Evolutionary conservation across 2,888 invertebrate genomes (phyloP).

Genomic region (Malthinus flaveolus): DNA sequence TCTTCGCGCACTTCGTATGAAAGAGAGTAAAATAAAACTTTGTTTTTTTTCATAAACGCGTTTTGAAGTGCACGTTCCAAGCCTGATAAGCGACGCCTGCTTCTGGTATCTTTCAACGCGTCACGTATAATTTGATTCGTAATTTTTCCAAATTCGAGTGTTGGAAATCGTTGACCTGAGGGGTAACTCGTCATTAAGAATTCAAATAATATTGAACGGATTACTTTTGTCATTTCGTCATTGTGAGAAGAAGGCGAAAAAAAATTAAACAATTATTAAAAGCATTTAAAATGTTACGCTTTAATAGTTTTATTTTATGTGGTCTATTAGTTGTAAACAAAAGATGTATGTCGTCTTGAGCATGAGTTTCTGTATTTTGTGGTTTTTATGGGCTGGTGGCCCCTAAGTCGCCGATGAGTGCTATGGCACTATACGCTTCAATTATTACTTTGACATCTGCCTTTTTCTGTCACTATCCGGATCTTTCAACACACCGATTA

Average conservation of each 20-base stretch:
- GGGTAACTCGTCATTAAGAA: too few species aligned
- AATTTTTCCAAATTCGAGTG: too few species aligned
- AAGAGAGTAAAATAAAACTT: too few species aligned
- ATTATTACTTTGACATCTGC: constrained; percentile 16
- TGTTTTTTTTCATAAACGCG: too few species aligned
- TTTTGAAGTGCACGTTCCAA: too few species aligned
- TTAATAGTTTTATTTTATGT: constrained; percentile 33
- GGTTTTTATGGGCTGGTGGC: constrained; percentile 38
- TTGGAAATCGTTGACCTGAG: too few species aligned
- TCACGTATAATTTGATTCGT: too few species aligned
- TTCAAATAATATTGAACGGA: background rate
- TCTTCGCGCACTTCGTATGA: too few species aligned
- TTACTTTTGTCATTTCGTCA: background rate
- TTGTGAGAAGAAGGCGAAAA: too few species aligned
- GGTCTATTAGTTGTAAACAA: constrained; percentile 43
- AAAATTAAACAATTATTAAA: background rate
- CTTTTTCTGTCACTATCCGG: constrained; percentile 1
- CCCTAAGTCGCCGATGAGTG: constrained; percentile 29
- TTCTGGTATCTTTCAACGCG: too few species aligned
- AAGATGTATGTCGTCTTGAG: constrained; percentile 31
- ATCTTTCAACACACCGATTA: too few species aligned
- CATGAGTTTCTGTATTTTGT: constrained; percentile 33
- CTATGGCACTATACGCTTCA: constrained; percentile 32
- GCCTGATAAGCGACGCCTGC: too few species aligned
- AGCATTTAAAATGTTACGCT: constrained; percentile 27